These are phyloP conservation scores for Polyodon spathula DNA, from an alignment of 2,113 vertebrate genomes.

Conservation along the genomic window DNA sequence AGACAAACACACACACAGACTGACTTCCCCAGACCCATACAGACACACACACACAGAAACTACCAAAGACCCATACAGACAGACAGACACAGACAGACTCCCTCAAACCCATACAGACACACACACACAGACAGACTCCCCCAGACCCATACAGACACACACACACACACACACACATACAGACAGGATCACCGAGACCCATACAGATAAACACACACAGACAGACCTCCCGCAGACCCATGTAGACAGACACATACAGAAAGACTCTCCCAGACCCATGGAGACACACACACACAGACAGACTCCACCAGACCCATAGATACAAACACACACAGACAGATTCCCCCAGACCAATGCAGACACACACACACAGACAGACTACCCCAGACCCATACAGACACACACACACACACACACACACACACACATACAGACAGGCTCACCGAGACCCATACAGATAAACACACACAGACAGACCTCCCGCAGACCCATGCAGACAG, in stretches of 20 bases:
- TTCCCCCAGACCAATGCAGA: background rate
- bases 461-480: too few relatives aligned
- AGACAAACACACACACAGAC: too few relatives aligned
- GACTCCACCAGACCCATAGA: conserved; percentile 6
- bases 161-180: background rate
- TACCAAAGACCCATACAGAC: conserved; percentile 6
- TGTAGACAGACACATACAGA: too few relatives aligned
- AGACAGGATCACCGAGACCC: background rate
- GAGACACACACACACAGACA: background rate
- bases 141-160: background rate
- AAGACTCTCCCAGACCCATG: background rate
- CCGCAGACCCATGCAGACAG: too few relatives aligned
- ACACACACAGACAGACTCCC: background rate
- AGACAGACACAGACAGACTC: background rate
- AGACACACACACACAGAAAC: conserved; percentile 2
- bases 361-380: conserved; percentile 17
- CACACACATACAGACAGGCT: background rate
- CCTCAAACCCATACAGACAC: conserved; percentile 11
- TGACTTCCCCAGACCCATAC: background rate
- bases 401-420: background rate
- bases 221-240: too few relatives aligned
- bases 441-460: too few relatives aligned
- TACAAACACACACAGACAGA: background rate
- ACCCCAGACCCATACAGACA: background rate
- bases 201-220: too few relatives aligned